Base-by-base conservation (phyloP, 2,888 invertebrate species). In the Pimpla rufipes region DNA sequence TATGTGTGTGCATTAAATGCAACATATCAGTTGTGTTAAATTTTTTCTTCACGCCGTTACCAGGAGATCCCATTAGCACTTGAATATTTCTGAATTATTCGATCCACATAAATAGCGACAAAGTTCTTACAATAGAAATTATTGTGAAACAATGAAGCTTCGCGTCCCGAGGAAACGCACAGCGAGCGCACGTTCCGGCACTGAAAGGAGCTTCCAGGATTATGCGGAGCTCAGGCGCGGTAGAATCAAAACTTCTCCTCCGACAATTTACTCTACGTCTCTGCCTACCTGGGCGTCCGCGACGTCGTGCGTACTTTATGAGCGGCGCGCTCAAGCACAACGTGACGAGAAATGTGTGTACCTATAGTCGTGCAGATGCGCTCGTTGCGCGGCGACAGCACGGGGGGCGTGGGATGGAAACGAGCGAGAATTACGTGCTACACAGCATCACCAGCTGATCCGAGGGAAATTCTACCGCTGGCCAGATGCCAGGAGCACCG, bases 381-480 rank as follows among this genome's bases (percentile, higher is more conserved):
- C 62, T 64, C 40, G 62, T 64, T 64, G 11, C 11, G 18, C 40
- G 10, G 10, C 2, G 16, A 35, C 16, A 37, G 18, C n/a, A n/a
- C n/a, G 5, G 37, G 18, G 37, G 16, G 23, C 62, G 40, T 40
- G 62, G 18, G 18, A 64, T 5, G 21, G 62, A 13, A 18, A 64
- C 4, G 40, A 64, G 62, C 5, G 40, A 16, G 35, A 59, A 59
- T 16, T 29, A 64, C 62, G 62, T 64, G 37, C 18, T 40, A 64
- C 21, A 40, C 40, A 11, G 18, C 11, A 4, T 1, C 1, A 13
- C 18, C 40, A 40, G n/a, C 40, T 64, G 62, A 64, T 64, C 40
- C 62, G 40, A 64, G 62, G 18, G 40, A 64, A 40, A 64, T 64
- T 64, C 16, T 64, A 11, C 29, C 11, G 4, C 40, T 64, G 62